A percentile compares a stretch with the other conserved stretches of the same genome.
Conservation (phyloP, 1,140 invertebrate genomes). For the Calliopsis andreniformis region DNA sequence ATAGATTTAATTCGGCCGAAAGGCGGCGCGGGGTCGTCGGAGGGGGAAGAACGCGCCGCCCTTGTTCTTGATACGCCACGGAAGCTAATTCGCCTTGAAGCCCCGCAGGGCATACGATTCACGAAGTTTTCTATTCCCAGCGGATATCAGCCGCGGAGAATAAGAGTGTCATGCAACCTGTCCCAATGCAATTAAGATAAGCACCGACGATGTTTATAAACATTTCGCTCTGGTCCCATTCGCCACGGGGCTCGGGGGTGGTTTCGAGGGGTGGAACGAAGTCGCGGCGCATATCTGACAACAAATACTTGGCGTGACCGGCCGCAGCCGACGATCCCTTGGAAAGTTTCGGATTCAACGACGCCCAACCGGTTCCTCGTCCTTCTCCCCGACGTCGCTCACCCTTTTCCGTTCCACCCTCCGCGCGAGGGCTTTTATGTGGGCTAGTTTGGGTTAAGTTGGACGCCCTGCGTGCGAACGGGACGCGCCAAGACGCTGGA, state of each 20-base stretch:
- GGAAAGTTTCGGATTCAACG: constrained; percentile 61
- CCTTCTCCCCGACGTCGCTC: constrained; percentile 14
- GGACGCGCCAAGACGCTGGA: constrained; percentile 19
- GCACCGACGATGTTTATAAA: constrained; percentile 70
- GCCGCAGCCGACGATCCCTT: constrained; percentile 59
- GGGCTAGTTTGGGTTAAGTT: constrained; percentile 40
- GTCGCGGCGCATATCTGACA: constrained; percentile 56
- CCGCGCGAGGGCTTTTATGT: constrained; percentile 34
- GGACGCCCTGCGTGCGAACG: constrained; percentile 50
- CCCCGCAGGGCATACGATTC: constrained; percentile 52
- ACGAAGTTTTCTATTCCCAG: constrained; percentile 68
- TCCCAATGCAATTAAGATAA: constrained; percentile 76
- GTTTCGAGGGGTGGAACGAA: background rate
- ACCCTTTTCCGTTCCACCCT: constrained; percentile 24
- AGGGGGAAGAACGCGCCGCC: constrained; percentile 15
- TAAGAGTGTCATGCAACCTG: constrained; percentile 60
- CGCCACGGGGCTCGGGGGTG: too few relatives aligned
- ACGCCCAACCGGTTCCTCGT: background rate
- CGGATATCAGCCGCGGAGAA: constrained; percentile 49
- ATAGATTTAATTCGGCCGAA: constrained; percentile 52
- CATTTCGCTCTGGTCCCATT: constrained; percentile 53
- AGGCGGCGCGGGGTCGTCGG: constrained; percentile 14
- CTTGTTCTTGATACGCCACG: constrained; percentile 52
- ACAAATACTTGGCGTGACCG: constrained; percentile 67
- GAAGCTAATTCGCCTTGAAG: constrained; percentile 59